phyloP scores from a whole-genome alignment of 1,140 invertebrate species.

The Eupristina koningsbergeri region DNA sequence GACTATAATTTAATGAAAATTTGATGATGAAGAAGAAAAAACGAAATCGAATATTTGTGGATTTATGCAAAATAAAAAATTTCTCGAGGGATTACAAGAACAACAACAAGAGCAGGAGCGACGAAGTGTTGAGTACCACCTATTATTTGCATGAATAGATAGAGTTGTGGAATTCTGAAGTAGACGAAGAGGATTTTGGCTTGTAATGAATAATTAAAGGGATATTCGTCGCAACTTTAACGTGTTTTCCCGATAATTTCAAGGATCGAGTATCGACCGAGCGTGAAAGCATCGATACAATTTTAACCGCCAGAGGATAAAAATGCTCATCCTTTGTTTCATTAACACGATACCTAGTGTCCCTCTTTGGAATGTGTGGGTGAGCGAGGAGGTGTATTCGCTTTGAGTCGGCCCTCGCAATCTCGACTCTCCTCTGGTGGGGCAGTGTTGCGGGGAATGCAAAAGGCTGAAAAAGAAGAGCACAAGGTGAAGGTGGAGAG shows the following conservation, averaged over 20 bases:
- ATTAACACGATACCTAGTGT: not conserved
- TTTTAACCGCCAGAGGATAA: not conserved
- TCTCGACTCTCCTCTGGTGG: conserved; percentile 59
- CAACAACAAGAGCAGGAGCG: too few species aligned
- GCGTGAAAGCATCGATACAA: not conserved
- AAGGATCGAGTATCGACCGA: not conserved
- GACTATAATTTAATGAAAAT: too few species aligned
- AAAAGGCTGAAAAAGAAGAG: conserved; percentile 65
- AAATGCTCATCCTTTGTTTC: conserved; percentile 9
- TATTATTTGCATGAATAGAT: not conserved
- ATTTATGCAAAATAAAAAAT: too few species aligned
- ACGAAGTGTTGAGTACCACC: too few species aligned
- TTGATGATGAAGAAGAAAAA: too few species aligned
- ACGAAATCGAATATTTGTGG: too few species aligned
- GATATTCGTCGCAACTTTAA: not conserved
- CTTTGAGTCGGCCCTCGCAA: not conserved
- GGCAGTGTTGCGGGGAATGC: conserved; percentile 57
- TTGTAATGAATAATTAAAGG: not conserved
- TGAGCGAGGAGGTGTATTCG: not conserved
- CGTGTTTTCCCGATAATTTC: not conserved
- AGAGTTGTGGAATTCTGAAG: not conserved
- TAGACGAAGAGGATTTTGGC: not conserved
- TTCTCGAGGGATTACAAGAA: too few species aligned
- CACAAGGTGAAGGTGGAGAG: conserved; percentile 53
- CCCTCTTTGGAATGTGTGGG: not conserved